Conservation (phyloP, 2,797 vertebrate genomes). For the Caiman crocodilus region DNA sequence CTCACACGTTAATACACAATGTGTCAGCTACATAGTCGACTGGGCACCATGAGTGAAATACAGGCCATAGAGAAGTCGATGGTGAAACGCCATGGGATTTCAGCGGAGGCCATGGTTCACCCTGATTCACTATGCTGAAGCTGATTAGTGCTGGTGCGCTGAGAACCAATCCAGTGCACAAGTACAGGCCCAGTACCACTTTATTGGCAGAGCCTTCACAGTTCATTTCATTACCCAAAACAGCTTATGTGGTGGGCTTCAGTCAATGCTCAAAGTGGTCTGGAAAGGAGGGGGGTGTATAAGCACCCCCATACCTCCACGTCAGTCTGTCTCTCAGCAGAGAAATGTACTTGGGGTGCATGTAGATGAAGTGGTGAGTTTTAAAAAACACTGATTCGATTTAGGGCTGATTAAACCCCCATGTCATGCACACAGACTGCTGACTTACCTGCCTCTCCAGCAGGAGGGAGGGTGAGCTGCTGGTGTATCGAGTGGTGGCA, state of each 20-base stretch:
- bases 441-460: too few species aligned
- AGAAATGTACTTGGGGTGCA: too few species aligned
- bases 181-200: background rate
- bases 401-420: too few species aligned
- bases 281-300: too few species aligned
- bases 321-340: too few species aligned
- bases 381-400: too few species aligned
- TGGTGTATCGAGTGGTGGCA: too few species aligned
- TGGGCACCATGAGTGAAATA: accelerated
- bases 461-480: too few species aligned
- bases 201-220: background rate
- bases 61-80: background rate
- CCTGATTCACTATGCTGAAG: background rate
- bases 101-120: background rate
- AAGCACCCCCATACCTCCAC: too few species aligned
- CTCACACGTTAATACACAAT: background rate
- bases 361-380: too few species aligned
- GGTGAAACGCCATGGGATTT: background rate
- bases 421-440: too few species aligned
- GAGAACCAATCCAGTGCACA: background rate
- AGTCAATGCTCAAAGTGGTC: too few species aligned
- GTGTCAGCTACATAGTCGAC: background rate
- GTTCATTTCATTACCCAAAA: background rate
- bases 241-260: background rate
- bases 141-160: background rate